These are phyloP conservation scores for Isurus oxyrinchus DNA, from an alignment of 2,113 vertebrate species.

Conservation along the genomic window DNA sequence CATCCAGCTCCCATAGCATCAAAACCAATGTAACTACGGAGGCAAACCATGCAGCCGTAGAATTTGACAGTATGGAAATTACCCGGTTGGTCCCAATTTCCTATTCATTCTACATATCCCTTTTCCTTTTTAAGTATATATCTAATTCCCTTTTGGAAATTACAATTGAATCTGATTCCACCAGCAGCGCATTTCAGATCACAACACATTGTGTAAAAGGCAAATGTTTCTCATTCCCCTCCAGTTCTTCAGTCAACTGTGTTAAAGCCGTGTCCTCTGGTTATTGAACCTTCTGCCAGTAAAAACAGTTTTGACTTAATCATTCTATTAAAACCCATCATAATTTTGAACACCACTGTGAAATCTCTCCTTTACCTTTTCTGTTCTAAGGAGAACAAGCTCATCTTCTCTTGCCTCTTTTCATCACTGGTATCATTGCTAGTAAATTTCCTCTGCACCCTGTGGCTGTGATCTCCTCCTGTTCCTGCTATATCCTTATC, in stretches of 20 bases:
- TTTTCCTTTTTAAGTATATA: background rate
- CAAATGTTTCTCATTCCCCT: background rate
- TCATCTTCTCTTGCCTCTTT: background rate
- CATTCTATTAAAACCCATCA: background rate
- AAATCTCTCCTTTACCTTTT: background rate
- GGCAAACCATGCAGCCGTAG: background rate
- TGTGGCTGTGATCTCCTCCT: background rate
- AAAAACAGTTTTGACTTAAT: background rate
- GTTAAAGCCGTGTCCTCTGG: background rate
- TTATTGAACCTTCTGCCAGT: background rate
- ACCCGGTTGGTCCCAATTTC: background rate
- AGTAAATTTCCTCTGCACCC: background rate
- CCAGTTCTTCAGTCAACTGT: background rate
- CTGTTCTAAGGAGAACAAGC: background rate
- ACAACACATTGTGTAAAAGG: background rate
- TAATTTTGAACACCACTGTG: background rate
- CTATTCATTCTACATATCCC: background rate
- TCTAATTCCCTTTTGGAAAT: background rate
- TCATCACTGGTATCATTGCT: background rate
- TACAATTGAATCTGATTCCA: background rate
- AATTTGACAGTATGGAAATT: background rate
- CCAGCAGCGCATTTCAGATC: background rate
- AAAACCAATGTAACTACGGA: background rate
- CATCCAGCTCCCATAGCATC: no score
- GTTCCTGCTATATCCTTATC: background rate